Evolutionary conservation across 2,797 vertebrate species (phyloP).

Genomic region (Eulemur rubriventer): DNA sequence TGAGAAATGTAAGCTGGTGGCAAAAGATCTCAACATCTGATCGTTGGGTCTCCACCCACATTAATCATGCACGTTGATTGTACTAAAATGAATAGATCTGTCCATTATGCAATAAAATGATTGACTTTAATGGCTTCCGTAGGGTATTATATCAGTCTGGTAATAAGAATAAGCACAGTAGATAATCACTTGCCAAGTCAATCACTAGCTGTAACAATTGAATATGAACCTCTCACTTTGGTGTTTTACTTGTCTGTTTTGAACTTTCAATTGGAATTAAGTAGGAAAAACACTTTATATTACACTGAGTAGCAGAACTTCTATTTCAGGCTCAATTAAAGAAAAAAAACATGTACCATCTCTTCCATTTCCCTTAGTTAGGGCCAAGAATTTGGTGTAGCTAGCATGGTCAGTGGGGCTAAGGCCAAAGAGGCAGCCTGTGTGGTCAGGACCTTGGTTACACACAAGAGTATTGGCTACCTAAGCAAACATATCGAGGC

Average conservation of each 20-base stretch:
- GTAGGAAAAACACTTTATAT: neutral
- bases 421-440: neutral
- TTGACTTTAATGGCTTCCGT: neutral
- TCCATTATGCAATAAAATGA: neutral
- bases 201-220: neutral
- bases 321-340: neutral
- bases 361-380: neutral
- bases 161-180: neutral
- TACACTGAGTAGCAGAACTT: neutral
- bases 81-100: neutral
- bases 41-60: constrained; percentile 23
- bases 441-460: neutral
- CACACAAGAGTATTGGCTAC: neutral
- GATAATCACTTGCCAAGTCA: constrained; percentile 17
- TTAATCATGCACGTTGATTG: neutral
- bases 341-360: neutral
- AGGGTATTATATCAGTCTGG: neutral
- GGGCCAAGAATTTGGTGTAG: neutral
- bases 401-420: neutral
- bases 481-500: neutral
- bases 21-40: constrained; percentile 4
- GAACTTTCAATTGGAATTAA: constrained; percentile 29
- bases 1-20: neutral
- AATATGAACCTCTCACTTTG: constrained; percentile 14
- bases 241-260: neutral